A percentile compares a stretch with the other conserved stretches of the same genome.
Conservation (phyloP, 2,113 vertebrate species). For the Propithecus coquereli region DNA sequence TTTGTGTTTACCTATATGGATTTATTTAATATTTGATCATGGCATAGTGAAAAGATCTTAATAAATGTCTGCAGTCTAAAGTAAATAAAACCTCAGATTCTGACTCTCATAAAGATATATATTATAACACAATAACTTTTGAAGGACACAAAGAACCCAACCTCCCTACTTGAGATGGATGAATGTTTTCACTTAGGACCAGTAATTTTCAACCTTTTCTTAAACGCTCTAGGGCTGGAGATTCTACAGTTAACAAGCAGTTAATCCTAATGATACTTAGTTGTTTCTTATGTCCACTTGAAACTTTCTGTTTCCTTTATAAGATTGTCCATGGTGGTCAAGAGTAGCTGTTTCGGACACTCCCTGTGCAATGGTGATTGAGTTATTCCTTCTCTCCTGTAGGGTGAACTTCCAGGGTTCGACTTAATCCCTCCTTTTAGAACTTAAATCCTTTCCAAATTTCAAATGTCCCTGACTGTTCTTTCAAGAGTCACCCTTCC, state of each 20-base stretch:
- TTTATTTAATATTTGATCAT: not conserved
- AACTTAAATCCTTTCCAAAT: not conserved
- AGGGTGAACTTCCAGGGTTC: not conserved
- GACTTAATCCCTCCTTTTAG: not conserved
- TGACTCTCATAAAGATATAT: not conserved
- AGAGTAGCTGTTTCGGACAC: not conserved
- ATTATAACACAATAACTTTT: not conserved
- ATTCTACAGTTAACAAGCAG: not conserved
- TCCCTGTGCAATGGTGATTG: not conserved
- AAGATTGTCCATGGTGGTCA: not conserved
- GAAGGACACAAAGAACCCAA: not conserved
- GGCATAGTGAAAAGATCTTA: not conserved
- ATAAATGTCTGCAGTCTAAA: not conserved
- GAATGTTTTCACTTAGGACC: not conserved
- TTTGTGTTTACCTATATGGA: not conserved
- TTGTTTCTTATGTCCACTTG: not conserved
- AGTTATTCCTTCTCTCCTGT: not conserved
- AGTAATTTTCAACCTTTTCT: not conserved
- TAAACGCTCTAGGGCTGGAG: not conserved
- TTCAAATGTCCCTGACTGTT: not conserved
- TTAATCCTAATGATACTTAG: not conserved
- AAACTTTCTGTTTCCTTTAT: not conserved
- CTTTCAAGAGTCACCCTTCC: not conserved
- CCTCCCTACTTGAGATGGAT: not conserved
- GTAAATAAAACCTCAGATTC: not conserved